phyloP scores from a whole-genome alignment of 2,113 vertebrate species.

The Elachura formosa region DNA sequence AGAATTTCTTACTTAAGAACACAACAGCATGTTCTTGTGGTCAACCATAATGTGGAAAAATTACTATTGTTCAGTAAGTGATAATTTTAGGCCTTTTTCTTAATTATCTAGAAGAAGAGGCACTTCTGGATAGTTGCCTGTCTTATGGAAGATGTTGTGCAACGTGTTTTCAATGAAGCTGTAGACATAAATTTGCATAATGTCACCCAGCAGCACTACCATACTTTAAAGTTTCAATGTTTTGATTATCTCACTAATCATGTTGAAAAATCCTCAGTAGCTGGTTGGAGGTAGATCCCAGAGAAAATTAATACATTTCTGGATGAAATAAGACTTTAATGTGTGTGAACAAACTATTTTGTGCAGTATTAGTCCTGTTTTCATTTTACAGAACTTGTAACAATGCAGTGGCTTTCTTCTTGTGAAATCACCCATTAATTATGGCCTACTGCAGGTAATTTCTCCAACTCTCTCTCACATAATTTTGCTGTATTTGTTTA shows the following conservation, averaged over 20 bases:
- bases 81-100: background rate
- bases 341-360: background rate
- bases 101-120: too few species aligned
- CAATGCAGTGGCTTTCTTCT: background rate
- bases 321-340: slow-evolving; percentile 12
- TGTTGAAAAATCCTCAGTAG: slow-evolving; percentile 33
- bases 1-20: background rate
- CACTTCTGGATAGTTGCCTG: background rate
- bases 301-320: slow-evolving; percentile 32
- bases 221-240: slow-evolving; percentile 50
- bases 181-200: slow-evolving; percentile 27
- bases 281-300: background rate
- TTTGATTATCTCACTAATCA: slow-evolving; percentile 47
- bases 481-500: slow-evolving; percentile 49
- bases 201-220: slow-evolving; percentile 36
- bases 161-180: slow-evolving; percentile 48
- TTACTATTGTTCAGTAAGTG: background rate
- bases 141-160: slow-evolving; percentile 6
- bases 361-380: slow-evolving; percentile 34
- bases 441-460: slow-evolving; percentile 49
- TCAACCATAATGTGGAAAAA: background rate
- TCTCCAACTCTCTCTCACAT: background rate
- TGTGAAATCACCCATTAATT: slow-evolving; percentile 30
- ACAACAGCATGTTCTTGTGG: background rate
- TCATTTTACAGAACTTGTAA: background rate